These are phyloP conservation scores for Nezara viridula DNA, from an alignment of 2,888 invertebrate genomes.

Conservation along the genomic window DNA sequence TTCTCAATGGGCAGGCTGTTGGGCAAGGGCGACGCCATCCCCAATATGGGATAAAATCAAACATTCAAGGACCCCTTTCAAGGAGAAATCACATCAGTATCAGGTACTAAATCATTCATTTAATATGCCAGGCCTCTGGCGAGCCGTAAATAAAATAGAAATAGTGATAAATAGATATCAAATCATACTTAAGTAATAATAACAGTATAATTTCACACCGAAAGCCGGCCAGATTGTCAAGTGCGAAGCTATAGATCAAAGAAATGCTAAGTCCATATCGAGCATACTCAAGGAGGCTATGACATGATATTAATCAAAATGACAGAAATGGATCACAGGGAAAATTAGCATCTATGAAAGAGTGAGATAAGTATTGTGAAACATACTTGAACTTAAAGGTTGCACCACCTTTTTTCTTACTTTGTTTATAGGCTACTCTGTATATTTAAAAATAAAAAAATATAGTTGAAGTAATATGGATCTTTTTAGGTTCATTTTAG, in stretches of 20 bases:
- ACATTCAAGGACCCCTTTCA: slow-evolving; percentile 34
- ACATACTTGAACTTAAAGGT: background rate
- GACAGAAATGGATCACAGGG: background rate
- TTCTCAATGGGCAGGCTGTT: background rate
- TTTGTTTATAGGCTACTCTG: background rate
- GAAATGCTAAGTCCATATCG: background rate
- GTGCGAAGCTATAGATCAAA: background rate
- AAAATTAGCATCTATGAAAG: background rate
- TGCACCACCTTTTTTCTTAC: background rate
- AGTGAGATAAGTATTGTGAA: background rate
- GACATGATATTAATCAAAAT: slow-evolving; percentile 23
- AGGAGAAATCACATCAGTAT: slow-evolving; percentile 22
- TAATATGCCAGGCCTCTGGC: background rate
- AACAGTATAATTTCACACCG: slow-evolving; percentile 8
- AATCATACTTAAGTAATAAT: slow-evolving; percentile 18
- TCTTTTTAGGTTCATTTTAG: too few species aligned
- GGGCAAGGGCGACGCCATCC: slow-evolving; percentile 49
- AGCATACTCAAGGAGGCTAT: background rate
- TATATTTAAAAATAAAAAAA: background rate
- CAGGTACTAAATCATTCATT: slow-evolving; percentile 15
- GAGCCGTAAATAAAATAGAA: slow-evolving; percentile 3
- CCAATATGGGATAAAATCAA: slow-evolving; percentile 50
- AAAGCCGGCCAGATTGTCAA: background rate
- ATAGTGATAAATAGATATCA: slow-evolving; percentile 15
- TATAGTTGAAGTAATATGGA: too few species aligned